Conservation (phyloP, 2,888 invertebrate species). For the Yponomeuta plumbellus region DNA sequence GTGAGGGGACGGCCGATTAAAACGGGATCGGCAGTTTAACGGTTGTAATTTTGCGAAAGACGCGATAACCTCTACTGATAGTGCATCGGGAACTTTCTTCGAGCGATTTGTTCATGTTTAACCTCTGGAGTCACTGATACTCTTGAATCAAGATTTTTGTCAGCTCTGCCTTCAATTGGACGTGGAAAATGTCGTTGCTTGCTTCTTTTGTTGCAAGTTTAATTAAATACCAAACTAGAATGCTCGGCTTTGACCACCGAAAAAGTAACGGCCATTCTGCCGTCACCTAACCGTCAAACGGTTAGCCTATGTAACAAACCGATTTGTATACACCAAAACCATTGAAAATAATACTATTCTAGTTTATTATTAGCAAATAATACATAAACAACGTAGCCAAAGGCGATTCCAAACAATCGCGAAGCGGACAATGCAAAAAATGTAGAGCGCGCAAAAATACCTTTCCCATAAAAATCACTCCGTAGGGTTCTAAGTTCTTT, state of each 20-base stretch:
- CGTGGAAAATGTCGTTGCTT: background rate
- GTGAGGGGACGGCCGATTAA: slow-evolving; percentile 60
- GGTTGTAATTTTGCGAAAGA: slow-evolving; percentile 55
- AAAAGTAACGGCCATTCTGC: background rate
- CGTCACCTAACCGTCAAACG: background rate
- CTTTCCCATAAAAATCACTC: slow-evolving; percentile 70
- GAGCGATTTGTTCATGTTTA: slow-evolving; percentile 15
- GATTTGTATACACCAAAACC: background rate
- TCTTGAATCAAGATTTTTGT: slow-evolving; percentile 1
- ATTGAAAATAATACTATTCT: background rate
- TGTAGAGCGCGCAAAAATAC: slow-evolving; percentile 58
- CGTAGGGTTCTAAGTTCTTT: slow-evolving; percentile 46
- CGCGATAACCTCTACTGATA: slow-evolving; percentile 60
- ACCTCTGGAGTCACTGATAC: background rate
- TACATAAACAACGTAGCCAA: slow-evolving; percentile 44
- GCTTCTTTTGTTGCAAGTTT: background rate
- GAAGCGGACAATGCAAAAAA: slow-evolving; percentile 72
- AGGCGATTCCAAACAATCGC: slow-evolving; percentile 15
- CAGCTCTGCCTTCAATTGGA: background rate
- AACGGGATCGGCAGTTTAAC: slow-evolving; percentile 64
- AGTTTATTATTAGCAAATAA: slow-evolving; percentile 30
- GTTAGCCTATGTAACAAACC: background rate
- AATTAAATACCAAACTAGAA: background rate
- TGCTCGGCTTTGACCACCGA: background rate
- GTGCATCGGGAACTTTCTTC: slow-evolving; percentile 25